Conservation (phyloP, 2,888 invertebrate species). For the Aphrophora alni region DNA sequence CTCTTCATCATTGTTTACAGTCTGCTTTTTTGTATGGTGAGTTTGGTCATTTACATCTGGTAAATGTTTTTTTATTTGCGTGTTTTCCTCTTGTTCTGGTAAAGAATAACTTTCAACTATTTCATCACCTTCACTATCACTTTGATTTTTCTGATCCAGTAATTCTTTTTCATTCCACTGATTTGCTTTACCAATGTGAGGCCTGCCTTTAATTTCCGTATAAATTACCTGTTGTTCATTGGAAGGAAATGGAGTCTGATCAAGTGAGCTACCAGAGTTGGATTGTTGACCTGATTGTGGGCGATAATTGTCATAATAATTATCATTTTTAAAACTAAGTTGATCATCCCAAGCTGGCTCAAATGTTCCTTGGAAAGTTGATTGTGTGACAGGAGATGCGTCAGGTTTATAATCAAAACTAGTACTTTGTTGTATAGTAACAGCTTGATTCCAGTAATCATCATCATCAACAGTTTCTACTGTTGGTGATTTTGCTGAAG, state of each 20-base stretch:
- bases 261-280: conserved; percentile 23
- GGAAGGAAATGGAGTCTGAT: conserved; percentile 48
- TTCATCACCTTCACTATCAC: neutral
- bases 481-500: conserved; percentile 10
- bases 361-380: conserved; percentile 32
- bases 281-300: conserved; percentile 24
- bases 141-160: neutral
- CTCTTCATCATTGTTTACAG: neutral
- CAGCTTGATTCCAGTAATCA: conserved; percentile 48
- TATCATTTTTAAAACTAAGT: conserved; percentile 28
- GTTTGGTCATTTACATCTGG: neutral
- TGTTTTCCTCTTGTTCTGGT: neutral
- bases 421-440: conserved; percentile 51
- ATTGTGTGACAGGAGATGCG: conserved; percentile 35
- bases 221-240: conserved; percentile 46
- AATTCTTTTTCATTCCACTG: conserved; percentile 41
- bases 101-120: neutral
- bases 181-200: conserved; percentile 43
- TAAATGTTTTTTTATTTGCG: neutral
- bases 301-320: conserved; percentile 29
- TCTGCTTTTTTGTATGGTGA: neutral
- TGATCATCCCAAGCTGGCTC: conserved; percentile 29
- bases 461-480: conserved; percentile 47
- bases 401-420: conserved; percentile 48
- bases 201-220: conserved; percentile 38